These are phyloP conservation scores for Ceryle rudis DNA, from an alignment of 2,797 vertebrate genomes.

Conservation along the genomic window DNA sequence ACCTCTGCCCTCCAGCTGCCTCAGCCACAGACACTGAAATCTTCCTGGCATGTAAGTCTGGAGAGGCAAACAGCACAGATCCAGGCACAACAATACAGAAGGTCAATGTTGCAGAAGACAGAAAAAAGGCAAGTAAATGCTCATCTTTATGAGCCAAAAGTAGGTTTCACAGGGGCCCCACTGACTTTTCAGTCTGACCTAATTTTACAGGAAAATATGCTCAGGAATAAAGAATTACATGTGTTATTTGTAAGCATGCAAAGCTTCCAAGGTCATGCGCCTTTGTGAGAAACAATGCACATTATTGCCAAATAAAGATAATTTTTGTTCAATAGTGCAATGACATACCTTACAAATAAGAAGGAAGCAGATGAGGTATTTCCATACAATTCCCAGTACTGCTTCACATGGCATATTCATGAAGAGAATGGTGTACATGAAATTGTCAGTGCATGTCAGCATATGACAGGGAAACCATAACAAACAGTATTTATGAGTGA, in stretches of 20 bases:
- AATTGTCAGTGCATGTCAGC: background rate
- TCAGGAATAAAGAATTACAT: background rate
- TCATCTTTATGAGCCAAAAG: background rate
- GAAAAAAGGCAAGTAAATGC: background rate
- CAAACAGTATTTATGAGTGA: background rate
- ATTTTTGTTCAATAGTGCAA: background rate
- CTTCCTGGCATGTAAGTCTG: background rate
- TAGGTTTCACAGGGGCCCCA: background rate
- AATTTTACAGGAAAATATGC: background rate
- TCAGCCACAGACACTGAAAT: accelerated
- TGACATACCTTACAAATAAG: background rate
- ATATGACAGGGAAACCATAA: background rate
- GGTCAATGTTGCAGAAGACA: background rate
- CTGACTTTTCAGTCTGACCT: background rate
- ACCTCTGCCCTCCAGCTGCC: background rate
- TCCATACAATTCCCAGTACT: background rate
- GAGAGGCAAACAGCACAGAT: background rate
- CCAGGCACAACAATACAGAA: background rate
- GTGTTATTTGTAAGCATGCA: accelerated
- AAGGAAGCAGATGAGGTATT: background rate
- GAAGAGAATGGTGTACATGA: background rate
- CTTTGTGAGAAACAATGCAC: background rate
- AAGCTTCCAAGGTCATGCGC: background rate
- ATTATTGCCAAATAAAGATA: background rate
- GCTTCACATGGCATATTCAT: background rate